Conservation (phyloP, 2,113 vertebrate species). For the Carassius gibelio region DNA sequence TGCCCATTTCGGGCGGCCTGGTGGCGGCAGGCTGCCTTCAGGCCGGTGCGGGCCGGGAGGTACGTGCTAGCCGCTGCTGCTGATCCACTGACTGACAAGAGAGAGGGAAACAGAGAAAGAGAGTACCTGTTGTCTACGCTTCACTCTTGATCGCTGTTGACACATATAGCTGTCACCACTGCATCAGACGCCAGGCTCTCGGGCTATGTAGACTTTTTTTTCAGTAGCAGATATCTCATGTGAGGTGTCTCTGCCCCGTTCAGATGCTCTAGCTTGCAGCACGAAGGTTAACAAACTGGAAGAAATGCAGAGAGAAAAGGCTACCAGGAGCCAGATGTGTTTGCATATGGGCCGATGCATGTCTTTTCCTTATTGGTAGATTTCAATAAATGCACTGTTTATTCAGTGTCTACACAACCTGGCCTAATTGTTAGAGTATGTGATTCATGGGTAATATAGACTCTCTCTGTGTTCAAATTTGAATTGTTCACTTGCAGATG, state of each 20-base stretch:
- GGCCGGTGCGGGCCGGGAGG: conserved; percentile 65
- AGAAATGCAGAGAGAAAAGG: conserved; percentile 65
- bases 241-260: conserved; percentile 62
- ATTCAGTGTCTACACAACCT: neutral
- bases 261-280: conserved; percentile 70
- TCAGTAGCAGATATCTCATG: conserved; percentile 65
- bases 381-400: neutral
- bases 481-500: neutral
- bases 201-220: conserved; percentile 73
- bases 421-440: neutral
- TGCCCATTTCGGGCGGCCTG: conserved; percentile 82
- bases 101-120: conserved; percentile 50
- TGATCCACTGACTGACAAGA: conserved; percentile 60
- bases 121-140: conserved; percentile 76
- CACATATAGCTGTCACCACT: conserved; percentile 77
- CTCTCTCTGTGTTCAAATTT: neutral
- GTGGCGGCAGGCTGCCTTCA: conserved; percentile 79
- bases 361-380: neutral
- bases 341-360: conserved; percentile 5
- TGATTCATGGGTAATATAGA: neutral
- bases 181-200: conserved; percentile 77
- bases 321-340: conserved; percentile 62
- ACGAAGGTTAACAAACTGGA: conserved; percentile 62
- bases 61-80: conserved; percentile 66
- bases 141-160: conserved; percentile 78